These are phyloP conservation scores for Meteorus sp. DNA, from an alignment of 1,140 invertebrate genomes.

Conservation along the genomic window DNA sequence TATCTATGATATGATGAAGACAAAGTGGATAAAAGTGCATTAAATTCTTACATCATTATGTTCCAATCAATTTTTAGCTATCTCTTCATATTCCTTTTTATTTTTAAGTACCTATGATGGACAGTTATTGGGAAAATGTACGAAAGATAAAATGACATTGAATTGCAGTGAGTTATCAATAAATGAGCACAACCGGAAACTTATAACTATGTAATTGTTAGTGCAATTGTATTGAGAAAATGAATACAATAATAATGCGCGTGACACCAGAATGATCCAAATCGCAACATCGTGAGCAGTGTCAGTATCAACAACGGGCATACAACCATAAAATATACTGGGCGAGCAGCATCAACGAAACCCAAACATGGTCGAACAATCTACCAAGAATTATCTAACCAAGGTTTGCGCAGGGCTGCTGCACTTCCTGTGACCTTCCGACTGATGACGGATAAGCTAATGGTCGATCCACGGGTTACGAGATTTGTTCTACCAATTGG, in stretches of 20 bases:
- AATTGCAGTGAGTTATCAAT: not conserved
- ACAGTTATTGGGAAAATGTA: too few species aligned
- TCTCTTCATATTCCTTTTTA: too few species aligned
- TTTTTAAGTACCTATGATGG: too few species aligned
- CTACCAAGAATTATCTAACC: conserved; percentile 46
- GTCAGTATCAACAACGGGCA: conserved; percentile 15
- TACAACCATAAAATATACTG: conserved; percentile 7
- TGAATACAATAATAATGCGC: too few species aligned
- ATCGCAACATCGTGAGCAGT: conserved; percentile 25
- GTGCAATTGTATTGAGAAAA: not conserved
- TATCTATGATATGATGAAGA: too few species aligned
- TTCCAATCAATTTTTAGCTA: too few species aligned
- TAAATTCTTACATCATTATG: too few species aligned
- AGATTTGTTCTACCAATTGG: conserved; percentile 89
- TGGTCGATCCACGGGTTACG: conserved; percentile 87
- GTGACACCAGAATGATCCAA: conserved; percentile 24
- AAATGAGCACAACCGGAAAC: not conserved
- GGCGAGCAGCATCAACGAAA: not conserved
- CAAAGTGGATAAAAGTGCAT: too few species aligned
- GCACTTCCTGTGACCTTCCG: conserved; percentile 93
- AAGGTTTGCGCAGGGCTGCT: conserved; percentile 74
- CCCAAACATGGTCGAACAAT: conserved; percentile 19
- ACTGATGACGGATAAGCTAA: conserved; percentile 89
- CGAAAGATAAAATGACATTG: too few species aligned
- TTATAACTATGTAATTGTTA: not conserved